phyloP scores from a whole-genome alignment of 2,888 invertebrate species.

The Sinhomidia bicolor region DNA sequence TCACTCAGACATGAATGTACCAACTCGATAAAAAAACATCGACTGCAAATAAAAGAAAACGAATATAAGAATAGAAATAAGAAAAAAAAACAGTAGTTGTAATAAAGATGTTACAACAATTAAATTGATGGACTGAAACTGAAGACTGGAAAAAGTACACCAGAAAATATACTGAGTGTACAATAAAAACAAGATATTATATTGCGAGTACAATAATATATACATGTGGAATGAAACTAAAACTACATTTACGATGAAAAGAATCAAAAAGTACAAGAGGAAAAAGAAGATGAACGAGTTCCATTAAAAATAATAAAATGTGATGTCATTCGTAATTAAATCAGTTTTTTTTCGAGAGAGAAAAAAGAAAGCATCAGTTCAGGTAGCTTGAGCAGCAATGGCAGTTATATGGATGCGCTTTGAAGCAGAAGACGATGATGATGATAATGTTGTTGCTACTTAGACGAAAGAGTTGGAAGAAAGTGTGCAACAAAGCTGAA shows the following conservation, averaged over 20 bases:
- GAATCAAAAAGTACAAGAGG: not conserved
- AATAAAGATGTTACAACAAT: too few species aligned
- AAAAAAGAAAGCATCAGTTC: not conserved
- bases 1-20: not conserved
- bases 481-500: conserved; percentile 9
- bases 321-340: conserved; percentile 64
- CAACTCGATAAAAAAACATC: conserved; percentile 27
- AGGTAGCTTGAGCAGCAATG: too few species aligned
- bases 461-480: not conserved
- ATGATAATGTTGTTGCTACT: not conserved
- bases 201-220: too few species aligned
- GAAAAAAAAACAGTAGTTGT: not conserved
- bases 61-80: not conserved
- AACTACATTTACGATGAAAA: too few species aligned
- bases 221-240: too few species aligned
- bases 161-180: not conserved
- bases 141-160: not conserved
- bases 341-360: conserved; percentile 48
- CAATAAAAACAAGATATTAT: not conserved
- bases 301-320: conserved; percentile 69
- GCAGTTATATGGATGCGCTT: not conserved
- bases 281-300: conserved; percentile 57
- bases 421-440: not conserved
- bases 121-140: conserved; percentile 22
- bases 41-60: not conserved